Evolutionary conservation across 2,888 invertebrate genomes (phyloP).

Genomic region (Taenaris catops): DNA sequence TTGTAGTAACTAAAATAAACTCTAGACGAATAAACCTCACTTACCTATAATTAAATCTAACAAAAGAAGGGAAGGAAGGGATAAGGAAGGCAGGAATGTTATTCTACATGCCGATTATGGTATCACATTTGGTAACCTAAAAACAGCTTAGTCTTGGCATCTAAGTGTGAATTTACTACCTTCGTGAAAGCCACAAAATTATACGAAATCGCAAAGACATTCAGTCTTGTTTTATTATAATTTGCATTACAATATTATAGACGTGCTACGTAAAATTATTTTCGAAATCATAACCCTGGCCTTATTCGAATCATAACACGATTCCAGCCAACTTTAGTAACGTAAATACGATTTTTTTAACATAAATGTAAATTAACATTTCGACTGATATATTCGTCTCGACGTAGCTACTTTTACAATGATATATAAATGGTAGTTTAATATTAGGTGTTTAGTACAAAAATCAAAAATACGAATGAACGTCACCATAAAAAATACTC

Average conservation of each 20-base stretch:
- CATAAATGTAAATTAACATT: constrained; percentile 68
- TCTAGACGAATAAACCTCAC: too few relatives aligned
- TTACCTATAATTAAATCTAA: too few relatives aligned
- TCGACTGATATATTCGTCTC: constrained; percentile 76
- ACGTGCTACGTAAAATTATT: constrained; percentile 13
- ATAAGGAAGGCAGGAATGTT: too few relatives aligned
- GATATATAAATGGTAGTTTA: constrained; percentile 61
- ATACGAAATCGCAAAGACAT: constrained; percentile 5
- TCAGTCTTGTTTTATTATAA: constrained; percentile 11
- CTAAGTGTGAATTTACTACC: constrained; percentile 5
- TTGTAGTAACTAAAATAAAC: too few relatives aligned
- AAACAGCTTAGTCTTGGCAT: constrained; percentile 3
- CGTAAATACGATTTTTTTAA: constrained; percentile 33
- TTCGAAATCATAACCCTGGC: constrained; percentile 37
- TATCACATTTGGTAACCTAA: constrained; percentile 6
- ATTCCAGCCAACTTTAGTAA: constrained; percentile 64
- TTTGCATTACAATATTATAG: constrained; percentile 13
- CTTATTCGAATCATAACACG: constrained; percentile 62
- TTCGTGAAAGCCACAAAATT: constrained; percentile 2
- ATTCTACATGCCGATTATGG: too few relatives aligned
- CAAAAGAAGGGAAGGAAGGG: too few relatives aligned
- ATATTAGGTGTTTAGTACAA: constrained; percentile 76
- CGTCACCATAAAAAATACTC: constrained; percentile 30
- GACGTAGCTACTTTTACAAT: constrained; percentile 65
- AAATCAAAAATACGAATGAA: constrained; percentile 35